Conservation (phyloP, 2,797 vertebrate species). For the Eutrigla gurnardus region DNA sequence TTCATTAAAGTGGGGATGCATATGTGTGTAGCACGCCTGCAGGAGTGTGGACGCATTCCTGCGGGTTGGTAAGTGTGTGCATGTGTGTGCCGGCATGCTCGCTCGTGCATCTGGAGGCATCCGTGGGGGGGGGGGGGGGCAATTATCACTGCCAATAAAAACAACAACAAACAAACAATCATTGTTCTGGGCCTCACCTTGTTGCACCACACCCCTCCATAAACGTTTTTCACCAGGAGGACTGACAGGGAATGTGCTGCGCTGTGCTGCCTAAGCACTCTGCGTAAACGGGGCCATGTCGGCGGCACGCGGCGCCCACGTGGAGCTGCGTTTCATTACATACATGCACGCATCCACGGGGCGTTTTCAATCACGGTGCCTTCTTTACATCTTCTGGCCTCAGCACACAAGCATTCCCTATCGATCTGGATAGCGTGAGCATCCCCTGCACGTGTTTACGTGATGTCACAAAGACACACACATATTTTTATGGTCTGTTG, state of each 20-base stretch:
- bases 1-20: conserved; percentile 44
- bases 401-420: conserved; percentile 49
- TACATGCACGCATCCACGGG: conserved; percentile 26
- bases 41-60: conserved; percentile 68
- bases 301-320: conserved; percentile 58
- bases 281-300: conserved; percentile 73
- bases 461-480: background rate
- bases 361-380: conserved; percentile 54
- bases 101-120: conserved; percentile 64
- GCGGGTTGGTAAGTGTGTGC: conserved; percentile 74
- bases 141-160: conserved; percentile 86
- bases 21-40: conserved; percentile 18
- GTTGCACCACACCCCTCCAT: conserved; percentile 78
- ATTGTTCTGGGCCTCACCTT: conserved; percentile 83
- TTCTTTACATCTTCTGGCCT: conserved; percentile 52
- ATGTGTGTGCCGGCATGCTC: conserved; percentile 71
- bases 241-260: conserved; percentile 82
- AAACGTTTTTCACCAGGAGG: conserved; percentile 75
- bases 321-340: conserved; percentile 53
- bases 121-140: conserved; percentile 69
- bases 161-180: conserved; percentile 83
- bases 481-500: conserved; percentile 8
- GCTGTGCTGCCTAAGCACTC: conserved; percentile 86
- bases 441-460: background rate
- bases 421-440: conserved; percentile 39